phyloP scores from a whole-genome alignment of 2,113 vertebrate genomes.

The Bambusicola thoracicus region DNA sequence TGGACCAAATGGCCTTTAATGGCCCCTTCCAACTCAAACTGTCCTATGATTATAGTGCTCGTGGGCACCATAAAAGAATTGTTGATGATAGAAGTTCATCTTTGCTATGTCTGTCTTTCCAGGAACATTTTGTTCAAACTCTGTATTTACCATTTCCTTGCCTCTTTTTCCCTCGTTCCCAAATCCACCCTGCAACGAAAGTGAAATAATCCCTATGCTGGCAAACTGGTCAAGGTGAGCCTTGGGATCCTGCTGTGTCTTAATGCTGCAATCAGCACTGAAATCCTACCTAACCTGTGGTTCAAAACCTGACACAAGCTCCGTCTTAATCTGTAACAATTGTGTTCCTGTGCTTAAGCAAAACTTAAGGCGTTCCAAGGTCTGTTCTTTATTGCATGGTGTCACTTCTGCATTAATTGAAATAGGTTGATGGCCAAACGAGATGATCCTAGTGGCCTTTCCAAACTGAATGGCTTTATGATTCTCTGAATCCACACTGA shows the following conservation, averaged over 20 bases:
- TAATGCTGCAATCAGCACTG: not conserved
- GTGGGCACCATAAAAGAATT: not conserved
- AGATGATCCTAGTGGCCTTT: too few relatives aligned
- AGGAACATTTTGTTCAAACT: not conserved
- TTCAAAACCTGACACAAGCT: not conserved
- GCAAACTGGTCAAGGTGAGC: accelerated
- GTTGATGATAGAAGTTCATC: not conserved
- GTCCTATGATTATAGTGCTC: too few relatives aligned
- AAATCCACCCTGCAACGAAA: not conserved
- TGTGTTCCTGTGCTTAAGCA: not conserved
- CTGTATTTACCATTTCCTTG: not conserved
- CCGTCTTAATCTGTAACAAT: accelerated
- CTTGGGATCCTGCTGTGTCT: too few relatives aligned
- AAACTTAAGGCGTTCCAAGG: not conserved
- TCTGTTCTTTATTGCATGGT: not conserved
- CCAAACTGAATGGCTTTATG: too few relatives aligned
- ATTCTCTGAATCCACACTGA: too few relatives aligned
- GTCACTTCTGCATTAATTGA: not conserved
- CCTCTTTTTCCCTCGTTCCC: not conserved
- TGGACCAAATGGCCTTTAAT: too few relatives aligned
- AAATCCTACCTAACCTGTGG: not conserved
- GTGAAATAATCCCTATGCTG: not conserved
- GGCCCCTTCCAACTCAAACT: too few relatives aligned
- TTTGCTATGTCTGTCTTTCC: not conserved
- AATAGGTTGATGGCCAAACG: too few relatives aligned